Percentiles rank a stretch among this genome's conserved stretches.
These are phyloP conservation scores for Anguilla anguilla DNA, from an alignment of 2,797 vertebrate species.

Conservation along the genomic window DNA sequence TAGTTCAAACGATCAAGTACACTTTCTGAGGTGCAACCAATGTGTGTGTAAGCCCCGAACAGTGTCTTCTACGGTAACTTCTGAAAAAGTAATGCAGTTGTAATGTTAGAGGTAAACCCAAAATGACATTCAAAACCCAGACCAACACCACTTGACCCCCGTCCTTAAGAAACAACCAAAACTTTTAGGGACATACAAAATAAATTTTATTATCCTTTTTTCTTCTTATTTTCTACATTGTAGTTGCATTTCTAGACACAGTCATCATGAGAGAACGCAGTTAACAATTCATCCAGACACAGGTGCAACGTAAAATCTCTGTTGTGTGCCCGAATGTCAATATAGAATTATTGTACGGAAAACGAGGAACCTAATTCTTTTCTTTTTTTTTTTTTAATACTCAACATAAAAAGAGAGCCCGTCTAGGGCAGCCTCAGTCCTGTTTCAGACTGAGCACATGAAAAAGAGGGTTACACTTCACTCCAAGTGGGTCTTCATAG, in stretches of 20 bases:
- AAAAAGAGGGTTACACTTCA: not conserved
- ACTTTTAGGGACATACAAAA: constrained; percentile 70
- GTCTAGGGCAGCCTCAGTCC: not conserved
- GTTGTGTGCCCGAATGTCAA: constrained; percentile 47
- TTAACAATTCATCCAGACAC: constrained; percentile 47
- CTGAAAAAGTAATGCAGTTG: not conserved
- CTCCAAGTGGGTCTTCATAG: not conserved
- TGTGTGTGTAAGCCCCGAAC: not conserved
- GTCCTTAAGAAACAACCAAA: not conserved
- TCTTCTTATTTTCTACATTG: constrained; percentile 61
- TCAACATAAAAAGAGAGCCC: constrained; percentile 56
- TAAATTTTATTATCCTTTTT: constrained; percentile 69
- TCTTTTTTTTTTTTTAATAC: constrained; percentile 45
- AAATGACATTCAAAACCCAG: not conserved
- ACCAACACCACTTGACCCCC: no score
- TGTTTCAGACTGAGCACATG: not conserved
- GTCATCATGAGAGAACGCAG: constrained; percentile 57
- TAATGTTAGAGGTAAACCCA: not conserved
- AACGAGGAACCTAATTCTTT: constrained; percentile 46
- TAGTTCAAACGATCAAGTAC: not conserved
- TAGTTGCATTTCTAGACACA: constrained; percentile 60
- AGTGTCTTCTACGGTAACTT: not conserved
- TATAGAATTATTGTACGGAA: constrained; percentile 52
- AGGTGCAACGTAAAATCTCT: constrained; percentile 43
- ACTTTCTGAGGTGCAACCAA: not conserved